A percentile compares a stretch with the other conserved stretches of the same genome.
Evolutionary conservation across 2,797 vertebrate genomes (phyloP).

Genomic region (Falco columbarius): DNA sequence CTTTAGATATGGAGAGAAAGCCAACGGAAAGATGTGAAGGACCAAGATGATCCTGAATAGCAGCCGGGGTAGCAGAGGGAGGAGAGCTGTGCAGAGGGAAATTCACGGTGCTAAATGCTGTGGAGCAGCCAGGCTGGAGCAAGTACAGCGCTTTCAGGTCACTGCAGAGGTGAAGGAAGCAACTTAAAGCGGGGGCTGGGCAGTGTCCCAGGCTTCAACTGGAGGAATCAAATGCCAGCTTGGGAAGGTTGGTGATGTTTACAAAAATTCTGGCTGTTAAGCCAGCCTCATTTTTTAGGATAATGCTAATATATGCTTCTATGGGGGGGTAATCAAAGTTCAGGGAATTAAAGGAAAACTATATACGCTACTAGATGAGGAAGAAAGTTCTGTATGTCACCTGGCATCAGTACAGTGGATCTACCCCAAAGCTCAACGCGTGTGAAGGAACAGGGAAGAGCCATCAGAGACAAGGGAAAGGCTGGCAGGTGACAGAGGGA

Average conservation of each 20-base stretch:
- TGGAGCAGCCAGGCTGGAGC: background rate
- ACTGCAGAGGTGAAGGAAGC: background rate
- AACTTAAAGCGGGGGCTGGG: background rate
- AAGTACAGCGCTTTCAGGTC: background rate
- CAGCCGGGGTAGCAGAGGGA: background rate
- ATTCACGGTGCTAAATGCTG: background rate
- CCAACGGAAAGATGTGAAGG: background rate
- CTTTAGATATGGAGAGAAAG: background rate
- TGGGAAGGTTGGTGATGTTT: background rate
- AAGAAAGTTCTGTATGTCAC: background rate
- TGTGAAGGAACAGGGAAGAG: background rate
- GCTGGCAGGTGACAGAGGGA: background rate
- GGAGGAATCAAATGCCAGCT: background rate
- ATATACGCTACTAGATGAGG: background rate
- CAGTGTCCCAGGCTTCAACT: too few relatives aligned
- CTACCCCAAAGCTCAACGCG: background rate
- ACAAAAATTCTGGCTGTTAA: background rate
- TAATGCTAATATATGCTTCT: background rate
- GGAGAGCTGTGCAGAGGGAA: too few relatives aligned
- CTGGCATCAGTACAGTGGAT: background rate
- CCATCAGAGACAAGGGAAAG: background rate
- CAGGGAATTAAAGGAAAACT: background rate
- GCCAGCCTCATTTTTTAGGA: background rate
- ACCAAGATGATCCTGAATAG: accelerated
- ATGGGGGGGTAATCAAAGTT: background rate